Conservation (phyloP, 2,797 vertebrate species). For the Danio tinwini region DNA sequence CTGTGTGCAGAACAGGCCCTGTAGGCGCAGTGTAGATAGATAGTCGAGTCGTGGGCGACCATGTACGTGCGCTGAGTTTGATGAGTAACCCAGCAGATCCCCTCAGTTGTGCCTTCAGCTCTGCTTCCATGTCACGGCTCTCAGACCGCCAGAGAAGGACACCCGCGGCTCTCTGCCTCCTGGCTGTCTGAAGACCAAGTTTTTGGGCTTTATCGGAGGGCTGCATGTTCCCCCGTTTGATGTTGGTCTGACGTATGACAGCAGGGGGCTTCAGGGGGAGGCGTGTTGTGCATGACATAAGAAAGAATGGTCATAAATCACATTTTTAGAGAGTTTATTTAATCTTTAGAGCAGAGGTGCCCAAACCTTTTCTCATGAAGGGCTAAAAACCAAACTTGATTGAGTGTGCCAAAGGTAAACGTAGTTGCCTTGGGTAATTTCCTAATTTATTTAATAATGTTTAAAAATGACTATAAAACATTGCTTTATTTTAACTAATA, state of each 20-base stretch:
- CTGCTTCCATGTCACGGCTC: slow-evolving; percentile 49
- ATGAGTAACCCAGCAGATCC: slow-evolving; percentile 38
- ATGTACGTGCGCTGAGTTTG: slow-evolving; percentile 58
- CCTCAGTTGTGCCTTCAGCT: slow-evolving; percentile 43
- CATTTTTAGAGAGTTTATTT: background rate
- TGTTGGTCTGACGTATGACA: slow-evolving; percentile 45
- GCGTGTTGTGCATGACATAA: no score
- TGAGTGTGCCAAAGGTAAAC: no score
- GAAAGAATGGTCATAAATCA: background rate
- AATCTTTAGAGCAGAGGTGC: background rate
- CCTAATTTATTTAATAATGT: no score
- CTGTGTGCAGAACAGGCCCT: slow-evolving; percentile 26
- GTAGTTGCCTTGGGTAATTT: no score
- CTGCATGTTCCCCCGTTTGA: slow-evolving; percentile 19
- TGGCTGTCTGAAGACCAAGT: background rate
- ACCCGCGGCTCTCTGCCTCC: background rate
- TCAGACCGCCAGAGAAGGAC: slow-evolving; percentile 20
- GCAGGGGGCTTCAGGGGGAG: no score
- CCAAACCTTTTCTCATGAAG: no score
- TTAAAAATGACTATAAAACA: no score
- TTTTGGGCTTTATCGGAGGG: background rate
- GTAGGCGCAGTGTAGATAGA: slow-evolving; percentile 35
- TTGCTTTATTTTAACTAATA: no score
- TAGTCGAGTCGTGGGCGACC: slow-evolving; percentile 53
- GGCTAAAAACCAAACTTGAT: no score